These are phyloP conservation scores for Spodoptera exigua DNA, from an alignment of 2,888 invertebrate genomes.

Conservation along the genomic window DNA sequence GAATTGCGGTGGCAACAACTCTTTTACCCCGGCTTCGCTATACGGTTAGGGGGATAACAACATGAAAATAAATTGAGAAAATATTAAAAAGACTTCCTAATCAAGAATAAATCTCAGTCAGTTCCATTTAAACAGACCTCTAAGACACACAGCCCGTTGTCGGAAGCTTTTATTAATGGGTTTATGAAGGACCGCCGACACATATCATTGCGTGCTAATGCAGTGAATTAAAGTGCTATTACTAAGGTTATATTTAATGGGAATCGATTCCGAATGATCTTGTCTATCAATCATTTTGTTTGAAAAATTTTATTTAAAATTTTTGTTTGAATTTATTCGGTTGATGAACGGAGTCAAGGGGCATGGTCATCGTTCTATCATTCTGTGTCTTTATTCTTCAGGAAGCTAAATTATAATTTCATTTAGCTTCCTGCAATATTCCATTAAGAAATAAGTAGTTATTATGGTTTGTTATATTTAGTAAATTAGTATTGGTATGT, in stretches of 20 bases:
- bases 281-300: slow-evolving; percentile 39
- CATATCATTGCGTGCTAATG: slow-evolving; percentile 38
- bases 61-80: too few species aligned
- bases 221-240: slow-evolving; percentile 20
- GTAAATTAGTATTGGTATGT: too few species aligned
- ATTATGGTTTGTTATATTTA: too few species aligned
- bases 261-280: slow-evolving; percentile 15
- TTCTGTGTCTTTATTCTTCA: not conserved
- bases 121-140: slow-evolving; percentile 11
- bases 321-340: slow-evolving; percentile 8
- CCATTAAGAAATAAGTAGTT: too few species aligned
- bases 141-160: slow-evolving; percentile 24
- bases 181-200: slow-evolving; percentile 31
- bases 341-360: slow-evolving; percentile 16
- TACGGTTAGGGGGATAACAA: too few species aligned
- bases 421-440: too few species aligned
- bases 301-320: slow-evolving; percentile 1
- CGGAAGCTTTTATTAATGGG: slow-evolving; percentile 43
- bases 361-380: slow-evolving; percentile 7
- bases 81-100: too few species aligned
- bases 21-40: too few species aligned
- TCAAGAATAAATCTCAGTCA: too few species aligned
- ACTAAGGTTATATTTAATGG: slow-evolving; percentile 34
- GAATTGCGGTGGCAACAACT: too few species aligned
- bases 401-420: slow-evolving; percentile 5